phyloP scores from a whole-genome alignment of 1,140 invertebrate genomes.

The Aethina tumida region DNA sequence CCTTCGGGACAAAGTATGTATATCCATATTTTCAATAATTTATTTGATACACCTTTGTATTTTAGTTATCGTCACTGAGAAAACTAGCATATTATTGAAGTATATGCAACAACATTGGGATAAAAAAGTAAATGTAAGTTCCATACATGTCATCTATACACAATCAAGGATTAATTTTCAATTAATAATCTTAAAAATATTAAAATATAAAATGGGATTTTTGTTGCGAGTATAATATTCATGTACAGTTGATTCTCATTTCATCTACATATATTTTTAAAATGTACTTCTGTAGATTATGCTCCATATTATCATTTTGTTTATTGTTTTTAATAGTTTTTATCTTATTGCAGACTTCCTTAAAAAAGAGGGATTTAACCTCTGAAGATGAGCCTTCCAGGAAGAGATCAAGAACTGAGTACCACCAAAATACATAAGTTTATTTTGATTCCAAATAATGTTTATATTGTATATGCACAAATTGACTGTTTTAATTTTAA shows the following conservation, averaged over 20 bases:
- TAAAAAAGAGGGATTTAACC: conserved; percentile 9
- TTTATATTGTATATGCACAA: background rate
- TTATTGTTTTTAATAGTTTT: background rate
- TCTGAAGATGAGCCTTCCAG: conserved; percentile 10
- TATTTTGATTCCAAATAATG: conserved; percentile 1
- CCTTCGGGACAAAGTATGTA: conserved; percentile 76
- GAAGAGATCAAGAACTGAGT: conserved; percentile 12
- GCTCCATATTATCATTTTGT: too few relatives aligned
- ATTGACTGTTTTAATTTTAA: conserved; percentile 2
- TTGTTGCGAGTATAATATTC: too few relatives aligned
- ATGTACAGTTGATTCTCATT: too few relatives aligned
- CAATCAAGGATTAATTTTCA: too few relatives aligned
- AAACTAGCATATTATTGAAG: conserved; percentile 84
- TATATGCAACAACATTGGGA: conserved; percentile 92
- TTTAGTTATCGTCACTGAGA: conserved; percentile 89
- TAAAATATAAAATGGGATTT: too few relatives aligned
- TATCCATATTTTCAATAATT: conserved; percentile 8
- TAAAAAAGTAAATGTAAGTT: conserved; percentile 57
- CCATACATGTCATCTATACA: too few relatives aligned
- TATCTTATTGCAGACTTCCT: conserved; percentile 6
- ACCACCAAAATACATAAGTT: background rate
- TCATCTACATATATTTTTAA: too few relatives aligned
- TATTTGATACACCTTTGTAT: conserved; percentile 27
- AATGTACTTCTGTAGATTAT: too few relatives aligned
- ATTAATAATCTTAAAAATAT: too few relatives aligned